Conservation (phyloP, 64 coral and sea anemone species). For the Dendronephthya gigantea region DNA sequence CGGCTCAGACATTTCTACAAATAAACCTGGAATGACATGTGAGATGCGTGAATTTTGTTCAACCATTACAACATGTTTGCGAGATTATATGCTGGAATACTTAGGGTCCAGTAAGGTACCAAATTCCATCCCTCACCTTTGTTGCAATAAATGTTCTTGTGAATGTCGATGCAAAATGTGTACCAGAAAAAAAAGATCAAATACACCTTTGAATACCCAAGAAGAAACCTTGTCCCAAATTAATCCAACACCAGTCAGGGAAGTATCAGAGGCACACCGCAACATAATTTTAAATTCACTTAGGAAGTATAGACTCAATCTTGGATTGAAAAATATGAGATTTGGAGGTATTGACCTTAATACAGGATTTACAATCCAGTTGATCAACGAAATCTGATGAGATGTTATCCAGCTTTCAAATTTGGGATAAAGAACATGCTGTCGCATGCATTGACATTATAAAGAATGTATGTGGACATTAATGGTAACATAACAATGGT, state of each 20-base stretch:
- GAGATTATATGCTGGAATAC: background rate
- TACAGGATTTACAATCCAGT: background rate
- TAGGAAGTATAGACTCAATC: background rate
- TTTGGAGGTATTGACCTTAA: background rate
- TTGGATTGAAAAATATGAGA: background rate
- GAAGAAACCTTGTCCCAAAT: background rate
- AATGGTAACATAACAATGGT: no score
- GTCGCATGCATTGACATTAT: background rate
- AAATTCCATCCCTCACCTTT: background rate
- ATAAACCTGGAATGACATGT: background rate
- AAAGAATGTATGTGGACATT: background rate
- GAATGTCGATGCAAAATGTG: background rate
- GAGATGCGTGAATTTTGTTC: conserved; percentile 1
- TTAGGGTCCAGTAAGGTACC: background rate
- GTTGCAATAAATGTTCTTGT: background rate
- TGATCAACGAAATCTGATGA: background rate
- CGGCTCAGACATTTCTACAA: background rate
- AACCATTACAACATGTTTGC: background rate
- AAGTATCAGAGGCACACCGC: background rate
- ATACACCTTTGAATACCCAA: background rate
- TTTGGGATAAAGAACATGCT: background rate
- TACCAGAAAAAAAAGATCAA: background rate
- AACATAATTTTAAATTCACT: background rate
- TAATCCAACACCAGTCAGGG: background rate
- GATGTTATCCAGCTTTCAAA: background rate